Evolutionary conservation across 1,140 invertebrate genomes (phyloP), one percentile per base, ranked within the genome.

Genomic region (Drosophila sturtevanti): DNA sequence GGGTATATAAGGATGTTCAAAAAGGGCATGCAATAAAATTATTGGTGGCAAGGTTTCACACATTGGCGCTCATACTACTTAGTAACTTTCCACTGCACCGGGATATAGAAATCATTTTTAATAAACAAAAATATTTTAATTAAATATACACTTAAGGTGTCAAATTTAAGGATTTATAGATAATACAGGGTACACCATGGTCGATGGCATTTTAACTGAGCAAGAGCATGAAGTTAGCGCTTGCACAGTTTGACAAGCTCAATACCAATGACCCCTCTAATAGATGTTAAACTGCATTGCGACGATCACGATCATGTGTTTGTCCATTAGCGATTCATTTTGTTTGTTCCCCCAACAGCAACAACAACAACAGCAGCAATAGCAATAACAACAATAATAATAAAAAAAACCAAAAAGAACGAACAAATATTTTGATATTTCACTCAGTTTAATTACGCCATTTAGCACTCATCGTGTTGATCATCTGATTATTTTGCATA

Each of bases 401-500:
- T 21, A 52, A 64, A 60, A 38, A 58, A 48, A 35, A 48, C 18
- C 41, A 16, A 48, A 48, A 48, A 48, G 41, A 48, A 48, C 34
- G 54, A 34, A 31, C 31, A 34, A 27, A 65, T 75, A 63, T 75
- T 76, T 68, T 75, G 72, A 72, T 58, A 59, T 27, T 56, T 34
- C 54, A 56, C 54, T 56, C 54, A 59, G 75, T 67, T 66, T 75
- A 75, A 75, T 68, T 75, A 75, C 75, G 68, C 58, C 24, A 60
- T 35, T 18, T 35, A 38, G 31, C 31, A 21, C 37, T 61, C 24
- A 52, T 52, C 51, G 52, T 44, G 52, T 7, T 31, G 72, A 68
- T 75, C 72, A 58, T 63, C 72, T 75, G 72, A 75, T 75, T 75
- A 75, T 38, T 62, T 16, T 63, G 34, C 69, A 72, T 59, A 27